Conservation (phyloP, 2,888 invertebrate genomes). For the Piscicola geometra region DNA sequence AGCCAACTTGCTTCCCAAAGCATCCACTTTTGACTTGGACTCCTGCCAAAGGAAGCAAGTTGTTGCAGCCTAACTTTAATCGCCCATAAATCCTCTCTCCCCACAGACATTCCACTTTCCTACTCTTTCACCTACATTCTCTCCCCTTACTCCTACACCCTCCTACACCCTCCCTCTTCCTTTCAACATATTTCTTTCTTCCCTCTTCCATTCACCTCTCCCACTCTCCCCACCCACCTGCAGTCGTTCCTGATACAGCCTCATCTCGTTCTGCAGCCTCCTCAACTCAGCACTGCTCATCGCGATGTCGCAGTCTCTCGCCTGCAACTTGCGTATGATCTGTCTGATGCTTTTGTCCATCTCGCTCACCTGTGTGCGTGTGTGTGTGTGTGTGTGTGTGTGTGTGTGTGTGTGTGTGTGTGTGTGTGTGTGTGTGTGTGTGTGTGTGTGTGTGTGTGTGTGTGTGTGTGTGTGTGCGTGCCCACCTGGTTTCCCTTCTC, state of each 20-base stretch:
- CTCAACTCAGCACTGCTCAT: slow-evolving; percentile 36
- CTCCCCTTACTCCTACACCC: too few relatives aligned
- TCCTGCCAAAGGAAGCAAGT: slow-evolving; percentile 31
- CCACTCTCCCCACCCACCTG: neutral
- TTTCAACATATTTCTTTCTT: too few relatives aligned
- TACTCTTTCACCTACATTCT: slow-evolving; percentile 46
- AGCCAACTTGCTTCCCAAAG: slow-evolving; percentile 35
- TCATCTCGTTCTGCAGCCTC: slow-evolving; percentile 44
- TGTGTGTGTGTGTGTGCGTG: neutral
- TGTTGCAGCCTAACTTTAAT: too few relatives aligned
- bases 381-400: neutral
- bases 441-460: neutral
- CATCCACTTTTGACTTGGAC: slow-evolving; percentile 29
- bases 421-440: slow-evolving; percentile 7
- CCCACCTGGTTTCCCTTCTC: slow-evolving; percentile 45
- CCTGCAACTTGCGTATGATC: slow-evolving; percentile 37
- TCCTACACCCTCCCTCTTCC: too few relatives aligned
- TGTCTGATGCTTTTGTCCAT: slow-evolving; percentile 48
- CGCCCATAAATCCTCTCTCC: too few relatives aligned
- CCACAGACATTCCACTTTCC: slow-evolving; percentile 44
- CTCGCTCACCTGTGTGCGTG: slow-evolving; percentile 45
- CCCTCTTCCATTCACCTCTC: too few relatives aligned
- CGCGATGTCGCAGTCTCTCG: slow-evolving; percentile 38
- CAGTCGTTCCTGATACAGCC: slow-evolving; percentile 37
- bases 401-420: neutral